A percentile compares a stretch with the other conserved stretches of the same genome.
Conservation (phyloP, 2,797 vertebrate species). For the Lutjanus argentimaculatus region DNA sequence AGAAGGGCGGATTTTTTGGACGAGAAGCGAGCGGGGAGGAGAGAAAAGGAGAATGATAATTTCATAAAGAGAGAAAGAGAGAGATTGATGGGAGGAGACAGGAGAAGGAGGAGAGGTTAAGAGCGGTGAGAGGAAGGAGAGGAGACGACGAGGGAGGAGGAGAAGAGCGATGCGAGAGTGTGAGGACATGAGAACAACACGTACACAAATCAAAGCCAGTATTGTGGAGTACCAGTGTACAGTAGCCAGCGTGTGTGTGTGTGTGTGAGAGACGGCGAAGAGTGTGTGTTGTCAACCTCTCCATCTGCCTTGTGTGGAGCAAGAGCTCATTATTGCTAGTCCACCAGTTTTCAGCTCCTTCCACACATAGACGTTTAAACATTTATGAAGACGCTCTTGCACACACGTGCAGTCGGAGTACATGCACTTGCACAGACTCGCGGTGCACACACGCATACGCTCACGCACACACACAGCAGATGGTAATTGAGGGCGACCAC, state of each 20-base stretch:
- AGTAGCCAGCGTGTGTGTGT: conserved; percentile 55
- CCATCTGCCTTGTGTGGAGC: conserved; percentile 82
- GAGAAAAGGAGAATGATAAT: conserved; percentile 46
- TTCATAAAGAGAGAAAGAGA: conserved; percentile 59
- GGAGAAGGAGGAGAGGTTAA: conserved; percentile 48
- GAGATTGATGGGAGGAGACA: conserved; percentile 60
- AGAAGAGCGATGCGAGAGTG: conserved; percentile 15
- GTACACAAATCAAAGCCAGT: conserved; percentile 61
- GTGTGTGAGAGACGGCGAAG: conserved; percentile 25
- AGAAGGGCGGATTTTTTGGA: conserved; percentile 36
- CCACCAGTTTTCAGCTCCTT: conserved; percentile 70
- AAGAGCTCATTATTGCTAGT: conserved; percentile 82
- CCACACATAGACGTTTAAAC: conserved; percentile 67
- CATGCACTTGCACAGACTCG: conserved; percentile 46
- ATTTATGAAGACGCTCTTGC: conserved; percentile 74
- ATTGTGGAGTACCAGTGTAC: conserved; percentile 42
- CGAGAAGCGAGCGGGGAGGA: conserved; percentile 18
- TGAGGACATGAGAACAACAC: conserved; percentile 55
- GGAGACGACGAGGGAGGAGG: conserved; percentile 30
- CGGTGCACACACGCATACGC: conserved; percentile 30
- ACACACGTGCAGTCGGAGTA: conserved; percentile 55
- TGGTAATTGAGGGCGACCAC: conserved; percentile 89
- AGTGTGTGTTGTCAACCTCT: conserved; percentile 79
- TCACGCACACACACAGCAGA: conserved; percentile 76
- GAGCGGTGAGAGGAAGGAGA: conserved; percentile 32